Base-by-base conservation (phyloP, 2,888 invertebrate species). In the Acholoe squamosa region DNA sequence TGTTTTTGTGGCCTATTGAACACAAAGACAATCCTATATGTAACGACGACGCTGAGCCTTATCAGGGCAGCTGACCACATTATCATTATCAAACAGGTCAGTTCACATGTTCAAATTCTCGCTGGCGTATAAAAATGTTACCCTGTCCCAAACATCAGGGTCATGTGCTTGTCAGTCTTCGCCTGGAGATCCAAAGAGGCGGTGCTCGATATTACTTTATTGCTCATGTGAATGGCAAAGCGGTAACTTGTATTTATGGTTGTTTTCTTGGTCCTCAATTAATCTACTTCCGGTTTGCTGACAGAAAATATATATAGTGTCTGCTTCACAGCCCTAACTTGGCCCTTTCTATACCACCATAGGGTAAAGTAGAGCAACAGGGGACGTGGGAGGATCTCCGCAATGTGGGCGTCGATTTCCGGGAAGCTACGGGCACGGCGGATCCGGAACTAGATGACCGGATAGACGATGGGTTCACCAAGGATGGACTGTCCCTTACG, bases 1-100 rank as follows among this genome's bases (percentile, higher is more conserved):
- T 94, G 94, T 91, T 92, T 94, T 31, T 93, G 93, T 90, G 93
- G 93, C 16, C 76, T 93, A 34, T 90, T 94, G 76, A 89, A 92
- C 77, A 91, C 92, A 43, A 93, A 93, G 84, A 93, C 94, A 5
- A 91, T 93, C 33, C 89, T 94, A 25, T 90, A 93, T 3, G 92
- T 94, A 19, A 93, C 93, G 19, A 92, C 93, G 90, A 93, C 92
- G 89, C 91, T 93, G 16, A 92, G 92, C 31, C 93, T 93, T 84
- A 92, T 93, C 14, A 91, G 91, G 90, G 91, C 93, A 89, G 93
- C 94, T 52, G 92, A 93, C 76, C 90, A 91, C 22, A 92, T 93
- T 16, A 88, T 93, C n/a, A 89, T 93, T 16, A 92, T 94, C 92
- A 92, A 93, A 89, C 91, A 93, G 91, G 94, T 93, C 90, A 77